Base-by-base conservation (phyloP, 2,113 vertebrate genomes). In the Oncorhynchus tshawytscha region DNA sequence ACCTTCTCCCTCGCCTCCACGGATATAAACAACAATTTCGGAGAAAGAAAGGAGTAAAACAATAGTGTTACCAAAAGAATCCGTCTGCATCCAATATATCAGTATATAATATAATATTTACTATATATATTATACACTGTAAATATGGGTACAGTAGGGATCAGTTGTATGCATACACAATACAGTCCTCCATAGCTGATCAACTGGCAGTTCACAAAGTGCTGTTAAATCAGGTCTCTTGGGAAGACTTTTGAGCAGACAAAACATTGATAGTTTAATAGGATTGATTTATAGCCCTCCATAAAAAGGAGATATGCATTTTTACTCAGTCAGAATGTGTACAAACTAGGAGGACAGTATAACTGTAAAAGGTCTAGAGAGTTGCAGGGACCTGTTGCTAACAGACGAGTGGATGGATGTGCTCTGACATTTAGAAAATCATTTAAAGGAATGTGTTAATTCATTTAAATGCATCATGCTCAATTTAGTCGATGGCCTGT, bases 1-100 rank as follows among this genome's bases (percentile, higher is more conserved):
- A 97, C 96, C 95, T 95, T 96, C 95, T 88, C 93, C 92, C 90
- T 94, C 93, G 0, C 92, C 92, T 78, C 94, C 65, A 11, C 54
- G 34, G 81, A 86, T 88, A 74, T 92, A 45, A 45, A 45, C 34
- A 45, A 12, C 3, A 11, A 11, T 87, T 92, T 70, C 86, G 88
- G 83, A 89, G 75, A 93, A 87, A 88, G 85, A 78, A 83, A 91
- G 92, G 85, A 93, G 86, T 84, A 91, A 85, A 90, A 91, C 84
- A 89, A 71, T 34, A 82, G 84, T 78, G 86, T 90, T 74, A 91
- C 83, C 39, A 89, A 88, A 82, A 90, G 83, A 89, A 89, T 86
- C 85, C 81, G 2, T 70, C 77, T 88, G 88, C 89, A 89, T 88
- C 89, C 85, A 80, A 67, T 54, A 54, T 16, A 54, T 54, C 51